phyloP scores from a whole-genome alignment of 2,888 invertebrate species.

The Leistus spinibarbis region DNA sequence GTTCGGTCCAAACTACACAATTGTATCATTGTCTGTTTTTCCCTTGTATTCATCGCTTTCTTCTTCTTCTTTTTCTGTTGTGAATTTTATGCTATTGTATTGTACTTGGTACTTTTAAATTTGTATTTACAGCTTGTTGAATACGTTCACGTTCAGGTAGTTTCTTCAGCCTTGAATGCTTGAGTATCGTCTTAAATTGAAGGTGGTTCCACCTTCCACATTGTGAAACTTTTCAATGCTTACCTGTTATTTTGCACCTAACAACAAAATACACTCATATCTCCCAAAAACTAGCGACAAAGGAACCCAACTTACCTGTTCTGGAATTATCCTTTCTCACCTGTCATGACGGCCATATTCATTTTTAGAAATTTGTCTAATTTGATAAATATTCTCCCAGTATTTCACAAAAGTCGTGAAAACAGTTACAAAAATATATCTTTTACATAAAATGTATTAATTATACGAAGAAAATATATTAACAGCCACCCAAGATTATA shows the following conservation, averaged over 20 bases:
- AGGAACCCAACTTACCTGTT: background rate
- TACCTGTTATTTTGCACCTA: background rate
- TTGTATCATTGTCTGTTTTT: no score
- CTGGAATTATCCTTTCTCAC: background rate
- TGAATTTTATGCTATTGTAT: background rate
- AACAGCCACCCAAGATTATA: no score
- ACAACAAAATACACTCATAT: background rate
- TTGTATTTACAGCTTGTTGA: background rate
- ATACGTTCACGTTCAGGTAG: background rate
- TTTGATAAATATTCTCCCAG: no score
- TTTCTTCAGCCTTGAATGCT: background rate
- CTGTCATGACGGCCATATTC: background rate
- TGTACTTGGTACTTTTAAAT: background rate
- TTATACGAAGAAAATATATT: no score
- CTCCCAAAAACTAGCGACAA: background rate
- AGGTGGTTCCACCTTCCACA: background rate
- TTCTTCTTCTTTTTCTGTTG: background rate
- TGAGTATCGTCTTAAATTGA: background rate
- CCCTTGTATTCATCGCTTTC: background rate
- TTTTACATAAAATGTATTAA: no score
- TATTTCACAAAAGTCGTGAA: no score
- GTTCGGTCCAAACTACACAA: no score
- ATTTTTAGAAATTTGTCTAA: no score
- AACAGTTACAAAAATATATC: no score
- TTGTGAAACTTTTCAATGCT: background rate